A percentile compares a stretch with the other conserved stretches of the same genome.
These are phyloP conservation scores for Clarias batrachus DNA, from an alignment of 2,113 vertebrate genomes.

Conservation along the genomic window DNA sequence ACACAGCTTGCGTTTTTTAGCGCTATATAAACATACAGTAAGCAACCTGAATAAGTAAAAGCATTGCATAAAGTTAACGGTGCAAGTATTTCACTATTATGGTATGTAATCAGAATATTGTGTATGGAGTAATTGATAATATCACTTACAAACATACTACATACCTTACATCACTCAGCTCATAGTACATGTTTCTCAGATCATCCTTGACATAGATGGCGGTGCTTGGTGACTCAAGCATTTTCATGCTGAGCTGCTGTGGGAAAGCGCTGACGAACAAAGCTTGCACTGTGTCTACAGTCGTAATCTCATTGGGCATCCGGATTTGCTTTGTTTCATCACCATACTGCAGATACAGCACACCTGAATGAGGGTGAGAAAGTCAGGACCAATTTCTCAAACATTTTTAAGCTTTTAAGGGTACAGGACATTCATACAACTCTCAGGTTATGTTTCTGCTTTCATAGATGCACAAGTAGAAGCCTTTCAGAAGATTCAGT, in stretches of 20 bases:
- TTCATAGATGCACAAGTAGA: not conserved
- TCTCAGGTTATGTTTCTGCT: not conserved
- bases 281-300: constrained; percentile 91
- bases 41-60: not conserved
- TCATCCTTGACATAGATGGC: constrained; percentile 97
- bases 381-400: not conserved
- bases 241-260: constrained; percentile 96
- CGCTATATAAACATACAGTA: not conserved
- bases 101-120: not conserved
- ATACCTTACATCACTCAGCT: constrained; percentile 91
- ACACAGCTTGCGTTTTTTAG: not conserved
- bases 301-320: constrained; percentile 98
- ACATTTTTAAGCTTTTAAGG: not conserved
- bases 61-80: not conserved
- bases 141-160: constrained; percentile 24
- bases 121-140: not conserved
- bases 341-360: constrained; percentile 94
- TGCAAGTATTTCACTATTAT: not conserved
- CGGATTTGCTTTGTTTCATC: constrained; percentile 93
- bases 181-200: constrained; percentile 94
- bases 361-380: constrained; percentile 72
- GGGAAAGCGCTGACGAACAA: constrained; percentile 98
- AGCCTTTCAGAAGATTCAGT: not conserved
- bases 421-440: too few species aligned
- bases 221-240: constrained; percentile 90